A percentile compares a stretch with the other conserved stretches of the same genome.
phyloP scores from a whole-genome alignment of 2,888 invertebrate genomes.

The Nebria salina region DNA sequence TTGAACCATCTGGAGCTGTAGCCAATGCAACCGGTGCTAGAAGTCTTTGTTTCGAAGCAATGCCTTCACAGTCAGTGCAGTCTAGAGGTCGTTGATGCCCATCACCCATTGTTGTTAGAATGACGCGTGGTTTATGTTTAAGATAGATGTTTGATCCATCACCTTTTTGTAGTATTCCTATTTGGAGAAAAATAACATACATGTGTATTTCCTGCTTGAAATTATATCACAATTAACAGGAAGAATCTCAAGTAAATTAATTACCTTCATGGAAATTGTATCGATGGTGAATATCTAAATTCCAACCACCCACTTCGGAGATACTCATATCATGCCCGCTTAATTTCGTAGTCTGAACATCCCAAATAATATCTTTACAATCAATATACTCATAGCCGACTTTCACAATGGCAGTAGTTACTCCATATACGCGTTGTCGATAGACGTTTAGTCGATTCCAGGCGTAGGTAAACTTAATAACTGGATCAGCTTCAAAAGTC shows the following conservation, averaged over 20 bases:
- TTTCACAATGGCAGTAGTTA: slow-evolving; percentile 92
- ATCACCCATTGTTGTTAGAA: slow-evolving; percentile 91
- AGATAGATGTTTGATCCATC: slow-evolving; percentile 96
- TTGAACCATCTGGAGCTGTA: slow-evolving; percentile 89
- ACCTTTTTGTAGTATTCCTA: slow-evolving; percentile 95
- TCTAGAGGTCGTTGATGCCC: slow-evolving; percentile 89
- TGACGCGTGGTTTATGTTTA: slow-evolving; percentile 90
- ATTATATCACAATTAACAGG: too few species aligned
- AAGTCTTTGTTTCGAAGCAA: slow-evolving; percentile 81
- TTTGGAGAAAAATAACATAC: slow-evolving; percentile 48
- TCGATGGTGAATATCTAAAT: slow-evolving; percentile 95
- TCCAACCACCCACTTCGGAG: slow-evolving; percentile 97
- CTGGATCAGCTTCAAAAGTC: slow-evolving; percentile 94
- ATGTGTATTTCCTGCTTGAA: too few species aligned
- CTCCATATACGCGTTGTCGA: slow-evolving; percentile 94
- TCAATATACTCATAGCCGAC: slow-evolving; percentile 97
- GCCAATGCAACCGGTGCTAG: slow-evolving; percentile 93
- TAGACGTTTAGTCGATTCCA: slow-evolving; percentile 98
- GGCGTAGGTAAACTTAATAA: slow-evolving; percentile 95
- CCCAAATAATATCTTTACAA: slow-evolving; percentile 94
- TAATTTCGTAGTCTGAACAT: slow-evolving; percentile 92
- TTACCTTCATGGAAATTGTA: slow-evolving; percentile 97
- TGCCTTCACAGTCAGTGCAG: slow-evolving; percentile 82
- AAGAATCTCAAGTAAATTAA: too few species aligned
- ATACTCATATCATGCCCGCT: slow-evolving; percentile 97